Percentiles rank a stretch among this genome's conserved stretches.
These are phyloP conservation scores for Menidia menidia DNA, from an alignment of 2,797 vertebrate species.

Conservation along the genomic window DNA sequence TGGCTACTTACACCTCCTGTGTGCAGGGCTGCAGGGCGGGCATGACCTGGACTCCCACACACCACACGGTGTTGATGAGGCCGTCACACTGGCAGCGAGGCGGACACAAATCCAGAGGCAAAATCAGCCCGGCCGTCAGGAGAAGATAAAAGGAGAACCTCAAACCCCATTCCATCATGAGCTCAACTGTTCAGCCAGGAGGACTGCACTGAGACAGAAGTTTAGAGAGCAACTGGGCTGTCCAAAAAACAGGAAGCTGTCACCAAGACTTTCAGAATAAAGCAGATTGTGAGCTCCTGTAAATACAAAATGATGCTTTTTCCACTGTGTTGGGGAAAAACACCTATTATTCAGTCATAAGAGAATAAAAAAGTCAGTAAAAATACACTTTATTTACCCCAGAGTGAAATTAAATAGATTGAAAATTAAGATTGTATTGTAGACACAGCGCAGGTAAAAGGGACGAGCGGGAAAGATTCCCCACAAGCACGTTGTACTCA, in stretches of 20 bases:
- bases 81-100: slow-evolving; percentile 83
- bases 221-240: slow-evolving; percentile 10
- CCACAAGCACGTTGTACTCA: too few species aligned
- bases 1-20: slow-evolving; percentile 87
- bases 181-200: background rate
- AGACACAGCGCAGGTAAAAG: too few species aligned
- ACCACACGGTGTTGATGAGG: slow-evolving; percentile 81
- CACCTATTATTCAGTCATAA: too few species aligned
- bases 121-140: background rate
- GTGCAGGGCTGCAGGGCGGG: slow-evolving; percentile 83
- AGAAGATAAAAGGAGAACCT: slow-evolving; percentile 18
- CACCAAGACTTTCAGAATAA: slow-evolving; percentile 53
- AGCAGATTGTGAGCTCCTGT: too few species aligned
- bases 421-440: too few species aligned
- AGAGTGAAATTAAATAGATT: too few species aligned
- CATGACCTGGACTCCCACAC: slow-evolving; percentile 79
- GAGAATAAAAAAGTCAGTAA: too few species aligned
- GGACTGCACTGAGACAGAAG: slow-evolving; percentile 5
- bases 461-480: too few species aligned
- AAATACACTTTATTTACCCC: too few species aligned
- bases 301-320: background rate
- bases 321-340: too few species aligned
- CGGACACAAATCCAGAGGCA: slow-evolving; percentile 56
- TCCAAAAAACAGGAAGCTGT: slow-evolving; percentile 9
- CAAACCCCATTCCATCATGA: slow-evolving; percentile 48